Evolutionary conservation across 2,888 invertebrate genomes (phyloP).

Genomic region (Leuctra nigra): DNA sequence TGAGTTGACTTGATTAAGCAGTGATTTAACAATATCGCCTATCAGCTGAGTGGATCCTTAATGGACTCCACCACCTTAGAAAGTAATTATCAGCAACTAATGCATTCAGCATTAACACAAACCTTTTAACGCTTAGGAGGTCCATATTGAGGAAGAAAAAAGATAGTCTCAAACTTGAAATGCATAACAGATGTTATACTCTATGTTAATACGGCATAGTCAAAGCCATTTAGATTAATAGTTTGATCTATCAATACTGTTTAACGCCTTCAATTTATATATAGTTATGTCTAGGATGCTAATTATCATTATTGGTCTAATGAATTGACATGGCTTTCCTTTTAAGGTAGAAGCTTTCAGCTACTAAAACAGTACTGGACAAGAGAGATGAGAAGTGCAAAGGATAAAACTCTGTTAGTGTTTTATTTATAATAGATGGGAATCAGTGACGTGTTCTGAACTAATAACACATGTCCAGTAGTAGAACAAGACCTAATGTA

Average conservation of each 20-base stretch:
- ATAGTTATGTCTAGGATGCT: conserved; percentile 14
- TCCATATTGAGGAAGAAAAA: too few relatives aligned
- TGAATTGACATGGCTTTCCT: conserved; percentile 18
- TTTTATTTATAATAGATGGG: too few relatives aligned
- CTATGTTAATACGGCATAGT: background rate
- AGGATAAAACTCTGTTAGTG: too few relatives aligned
- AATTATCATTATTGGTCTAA: conserved; percentile 17
- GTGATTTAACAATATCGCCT: background rate
- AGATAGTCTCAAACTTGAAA: background rate
- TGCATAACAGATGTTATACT: conserved; percentile 2
- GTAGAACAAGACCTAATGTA: too few relatives aligned
- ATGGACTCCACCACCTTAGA: conserved; percentile 9
- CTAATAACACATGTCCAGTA: too few relatives aligned
- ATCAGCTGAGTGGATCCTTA: conserved; percentile 9
- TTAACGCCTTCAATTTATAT: conserved; percentile 14
- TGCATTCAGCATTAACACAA: conserved; percentile 13
- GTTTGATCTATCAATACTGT: conserved; percentile 17
- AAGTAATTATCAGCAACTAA: conserved; percentile 15
- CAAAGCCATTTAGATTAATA: conserved; percentile 16
- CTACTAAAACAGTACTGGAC: too few relatives aligned
- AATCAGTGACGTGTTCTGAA: too few relatives aligned
- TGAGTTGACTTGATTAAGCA: conserved; percentile 9
- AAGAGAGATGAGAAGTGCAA: too few relatives aligned
- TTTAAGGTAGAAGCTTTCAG: too few relatives aligned
- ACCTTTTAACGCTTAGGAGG: conserved; percentile 13